Evolutionary conservation across 2,888 invertebrate species (phyloP), one percentile per base, ranked within the genome.

Genomic region (Myopa testacea): DNA sequence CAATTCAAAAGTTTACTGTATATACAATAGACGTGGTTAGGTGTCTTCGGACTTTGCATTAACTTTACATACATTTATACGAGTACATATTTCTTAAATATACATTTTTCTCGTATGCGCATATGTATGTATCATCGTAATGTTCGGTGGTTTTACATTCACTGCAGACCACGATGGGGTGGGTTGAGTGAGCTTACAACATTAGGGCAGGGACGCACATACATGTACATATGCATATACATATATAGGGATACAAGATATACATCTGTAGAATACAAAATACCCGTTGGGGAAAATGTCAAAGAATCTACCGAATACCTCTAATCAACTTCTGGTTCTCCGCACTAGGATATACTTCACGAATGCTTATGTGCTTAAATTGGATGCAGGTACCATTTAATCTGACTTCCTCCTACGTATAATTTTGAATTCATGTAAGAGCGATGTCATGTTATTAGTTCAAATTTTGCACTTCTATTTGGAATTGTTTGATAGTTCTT

Each of bases 251-350:
- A 40, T 73, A 62, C 45, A 55, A 19, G 55, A 3, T 58, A 55
- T 55, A 19, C 85, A 84, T 86, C 83, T 84, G 85, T 82, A 40
- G 72, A 75, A 85, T 82, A 83, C 85, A 85, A 86, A 84, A 84
- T 86, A 84, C 86, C 85, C 85, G 82, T 85, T 84, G 81, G 82
- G 26, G 26, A 26, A 26, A 26, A 85, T 70, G 16, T 12, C 67
- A 37, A 14, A 12, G 67, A 34, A 67, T 4, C 12, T 12, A 38
- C 10, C 45, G 38, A 67, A 67, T 38, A 37, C 67, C 55, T 55
- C 55, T 14, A 55, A 14, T 55, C 16, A 8, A 14, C 10, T 1
- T 45, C 10, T 8, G 6, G 45, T n/a, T 10, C 55, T 16, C 16
- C 55, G 16, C 55, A n/a, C 55, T 8, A 50, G 50, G 10, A 50